phyloP scores from a whole-genome alignment of 1,140 invertebrate genomes.

The Cydia strobilella region DNA sequence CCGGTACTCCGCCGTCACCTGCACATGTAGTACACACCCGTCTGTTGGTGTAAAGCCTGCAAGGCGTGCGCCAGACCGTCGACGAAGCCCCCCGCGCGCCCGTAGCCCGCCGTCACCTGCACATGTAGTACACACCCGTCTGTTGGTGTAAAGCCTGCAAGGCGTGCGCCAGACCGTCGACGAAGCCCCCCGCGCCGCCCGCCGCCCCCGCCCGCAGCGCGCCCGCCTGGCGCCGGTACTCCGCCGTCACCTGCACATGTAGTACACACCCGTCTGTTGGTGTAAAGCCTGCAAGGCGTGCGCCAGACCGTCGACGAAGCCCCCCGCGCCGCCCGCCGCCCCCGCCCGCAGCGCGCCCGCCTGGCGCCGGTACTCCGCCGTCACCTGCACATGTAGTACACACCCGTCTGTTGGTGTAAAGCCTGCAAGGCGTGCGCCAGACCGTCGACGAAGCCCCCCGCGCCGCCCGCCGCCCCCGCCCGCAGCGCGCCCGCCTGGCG shows the following conservation, averaged over 20 bases:
- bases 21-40: slow-evolving; percentile 45
- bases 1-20: no score
- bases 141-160: slow-evolving; percentile 41
- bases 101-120: no score
- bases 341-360: slow-evolving; percentile 51
- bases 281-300: slow-evolving; percentile 42
- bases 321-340: slow-evolving; percentile 40
- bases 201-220: slow-evolving; percentile 47
- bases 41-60: slow-evolving; percentile 37
- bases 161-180: slow-evolving; percentile 36
- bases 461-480: slow-evolving; percentile 37
- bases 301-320: slow-evolving; percentile 40
- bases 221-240: no score
- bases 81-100: slow-evolving; percentile 39
- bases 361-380: no score
- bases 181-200: slow-evolving; percentile 38
- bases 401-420: slow-evolving; percentile 44
- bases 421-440: slow-evolving; percentile 39
- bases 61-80: slow-evolving; percentile 39
- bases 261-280: slow-evolving; percentile 38
- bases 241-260: no score
- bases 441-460: slow-evolving; percentile 39
- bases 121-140: slow-evolving; percentile 42
- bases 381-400: no score
- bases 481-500: slow-evolving; percentile 57